Conservation (phyloP, 2,797 vertebrate genomes). For the Sebastes nivosus region DNA sequence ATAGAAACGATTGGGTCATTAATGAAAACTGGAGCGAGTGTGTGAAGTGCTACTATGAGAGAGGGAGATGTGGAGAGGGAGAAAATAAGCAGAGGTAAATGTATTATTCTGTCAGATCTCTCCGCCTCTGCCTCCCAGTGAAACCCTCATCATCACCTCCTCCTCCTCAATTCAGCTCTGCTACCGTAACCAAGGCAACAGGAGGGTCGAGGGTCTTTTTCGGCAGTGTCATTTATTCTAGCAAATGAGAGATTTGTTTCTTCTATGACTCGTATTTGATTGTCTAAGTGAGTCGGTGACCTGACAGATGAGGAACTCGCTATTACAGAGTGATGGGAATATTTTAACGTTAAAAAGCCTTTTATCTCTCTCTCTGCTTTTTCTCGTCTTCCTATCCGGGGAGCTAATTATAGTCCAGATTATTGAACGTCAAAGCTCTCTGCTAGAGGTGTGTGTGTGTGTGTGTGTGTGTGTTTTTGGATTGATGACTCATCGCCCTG, state of each 20-base stretch:
- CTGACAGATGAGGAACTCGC: background rate
- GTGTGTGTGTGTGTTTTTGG: background rate
- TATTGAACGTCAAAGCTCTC: conserved; percentile 22
- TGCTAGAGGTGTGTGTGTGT: background rate
- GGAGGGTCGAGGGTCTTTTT: conserved; percentile 23
- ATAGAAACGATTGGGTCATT: conserved; percentile 5
- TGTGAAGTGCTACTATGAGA: background rate
- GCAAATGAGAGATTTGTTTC: conserved; percentile 3
- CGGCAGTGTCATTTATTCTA: background rate
- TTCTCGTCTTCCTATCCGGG: conserved; percentile 19
- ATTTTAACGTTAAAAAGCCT: conserved; percentile 23
- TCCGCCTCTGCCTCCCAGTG: conserved; percentile 34
- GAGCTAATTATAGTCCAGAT: conserved; percentile 57
- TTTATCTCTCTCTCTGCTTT: background rate
- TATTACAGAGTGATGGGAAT: background rate
- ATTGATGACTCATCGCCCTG: conserved; percentile 41
- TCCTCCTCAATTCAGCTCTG: conserved; percentile 43
- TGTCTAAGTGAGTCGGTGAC: background rate
- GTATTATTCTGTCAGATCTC: conserved; percentile 72
- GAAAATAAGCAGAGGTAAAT: conserved; percentile 44
- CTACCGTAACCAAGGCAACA: conserved; percentile 73
- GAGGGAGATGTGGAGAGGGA: conserved; percentile 6
- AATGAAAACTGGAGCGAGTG: conserved; percentile 12
- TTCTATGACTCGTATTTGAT: conserved; percentile 2
- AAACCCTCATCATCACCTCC: conserved; percentile 50